These are phyloP conservation scores for Ceratoteleas bidentatus DNA, from an alignment of 1,140 invertebrate species.

Conservation along the genomic window DNA sequence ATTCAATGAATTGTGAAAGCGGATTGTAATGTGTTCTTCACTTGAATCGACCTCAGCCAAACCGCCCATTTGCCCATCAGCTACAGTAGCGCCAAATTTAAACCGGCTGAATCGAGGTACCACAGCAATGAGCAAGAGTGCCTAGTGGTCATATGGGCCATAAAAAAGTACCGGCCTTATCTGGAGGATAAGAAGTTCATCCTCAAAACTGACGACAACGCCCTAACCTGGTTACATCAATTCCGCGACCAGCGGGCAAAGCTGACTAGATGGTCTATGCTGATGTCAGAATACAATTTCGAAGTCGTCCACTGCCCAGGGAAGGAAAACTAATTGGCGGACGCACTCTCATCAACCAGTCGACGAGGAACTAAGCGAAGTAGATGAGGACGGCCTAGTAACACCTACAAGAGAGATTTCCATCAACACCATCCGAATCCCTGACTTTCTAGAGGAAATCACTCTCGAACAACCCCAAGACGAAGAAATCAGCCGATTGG, in stretches of 20 bases:
- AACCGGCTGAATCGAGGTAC: background rate
- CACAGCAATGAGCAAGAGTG: too few relatives aligned
- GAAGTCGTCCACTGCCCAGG: background rate
- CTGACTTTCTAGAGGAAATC: background rate
- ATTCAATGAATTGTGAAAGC: too few relatives aligned
- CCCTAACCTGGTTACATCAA: too few relatives aligned
- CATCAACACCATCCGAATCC: background rate
- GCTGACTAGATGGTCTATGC: background rate
- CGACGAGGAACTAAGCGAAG: background rate
- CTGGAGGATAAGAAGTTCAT: conserved; percentile 1
- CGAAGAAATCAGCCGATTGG: background rate
- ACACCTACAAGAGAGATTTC: background rate
- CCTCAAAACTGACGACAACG: background rate
- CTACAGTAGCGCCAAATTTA: background rate
- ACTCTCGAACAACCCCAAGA: background rate
- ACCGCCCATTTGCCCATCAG: too few relatives aligned
- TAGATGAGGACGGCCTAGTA: conserved; percentile 2
- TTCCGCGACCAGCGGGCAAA: background rate
- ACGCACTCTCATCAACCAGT: background rate
- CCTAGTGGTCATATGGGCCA: background rate
- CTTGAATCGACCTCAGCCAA: too few relatives aligned
- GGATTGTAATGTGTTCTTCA: too few relatives aligned
- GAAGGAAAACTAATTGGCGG: conserved; percentile 2
- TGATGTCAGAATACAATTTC: background rate
- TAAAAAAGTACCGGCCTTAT: background rate